Percentiles rank a stretch among this genome's conserved stretches.
Evolutionary conservation across 2,113 vertebrate species (phyloP).

Genomic region (Gasterosteus nipponicus): DNA sequence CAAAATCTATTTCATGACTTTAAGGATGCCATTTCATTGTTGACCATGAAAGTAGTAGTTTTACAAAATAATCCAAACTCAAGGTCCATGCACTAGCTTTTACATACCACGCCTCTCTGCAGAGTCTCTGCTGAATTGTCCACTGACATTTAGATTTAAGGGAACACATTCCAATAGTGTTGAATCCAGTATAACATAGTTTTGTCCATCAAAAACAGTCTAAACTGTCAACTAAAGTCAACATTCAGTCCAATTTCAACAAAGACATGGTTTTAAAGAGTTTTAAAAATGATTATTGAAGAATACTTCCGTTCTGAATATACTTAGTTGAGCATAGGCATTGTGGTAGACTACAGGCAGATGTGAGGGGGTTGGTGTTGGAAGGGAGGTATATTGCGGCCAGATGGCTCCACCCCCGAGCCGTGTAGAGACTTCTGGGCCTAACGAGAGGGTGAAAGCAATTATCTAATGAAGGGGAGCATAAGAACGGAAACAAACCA

Average conservation of each 20-base stretch:
- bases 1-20: neutral
- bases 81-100: neutral
- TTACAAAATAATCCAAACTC: neutral
- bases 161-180: constrained; percentile 3
- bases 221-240: neutral
- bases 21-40: neutral
- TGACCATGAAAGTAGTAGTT: neutral
- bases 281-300: neutral
- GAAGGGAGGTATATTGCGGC: too few relatives aligned
- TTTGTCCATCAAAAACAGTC: constrained; percentile 15
- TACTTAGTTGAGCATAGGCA: neutral
- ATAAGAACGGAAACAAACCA: too few relatives aligned
- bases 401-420: too few relatives aligned
- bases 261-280: neutral
- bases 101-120: neutral
- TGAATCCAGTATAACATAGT: neutral
- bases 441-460: too few relatives aligned
- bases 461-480: too few relatives aligned
- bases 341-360: too few relatives aligned
- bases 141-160: constrained; percentile 12
- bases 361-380: too few relatives aligned
- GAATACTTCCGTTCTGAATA: neutral
- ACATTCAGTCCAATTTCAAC: constrained; percentile 18
- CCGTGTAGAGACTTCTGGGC: too few relatives aligned
- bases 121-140: constrained; percentile 9